Percentiles rank a stretch among this genome's conserved stretches.
phyloP scores from a whole-genome alignment of 2,888 invertebrate species.

The Ichneumoninae sp. region DNA sequence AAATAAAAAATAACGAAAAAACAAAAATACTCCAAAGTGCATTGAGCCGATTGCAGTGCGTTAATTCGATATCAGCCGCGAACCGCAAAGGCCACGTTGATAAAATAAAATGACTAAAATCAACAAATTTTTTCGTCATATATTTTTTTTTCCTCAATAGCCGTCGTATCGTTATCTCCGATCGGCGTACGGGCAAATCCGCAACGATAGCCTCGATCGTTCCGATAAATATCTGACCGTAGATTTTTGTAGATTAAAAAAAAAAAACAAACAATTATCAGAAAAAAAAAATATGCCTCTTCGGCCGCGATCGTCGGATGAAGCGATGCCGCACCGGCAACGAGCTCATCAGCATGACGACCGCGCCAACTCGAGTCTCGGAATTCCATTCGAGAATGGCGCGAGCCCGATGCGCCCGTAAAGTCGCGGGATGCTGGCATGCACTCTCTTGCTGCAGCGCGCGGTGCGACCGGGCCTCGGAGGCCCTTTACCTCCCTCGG shows the following conservation, averaged over 20 bases:
- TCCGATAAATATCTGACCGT: neutral
- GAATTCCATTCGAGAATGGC: constrained; percentile 52
- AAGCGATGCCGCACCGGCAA: constrained; percentile 4
- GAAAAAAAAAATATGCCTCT: neutral
- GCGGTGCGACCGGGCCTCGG: constrained; percentile 16
- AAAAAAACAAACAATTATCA: neutral
- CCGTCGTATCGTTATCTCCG: neutral
- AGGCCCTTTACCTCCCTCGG: constrained; percentile 35
- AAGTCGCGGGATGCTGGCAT: constrained; percentile 25
- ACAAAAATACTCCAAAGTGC: neutral
- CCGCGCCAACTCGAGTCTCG: constrained; percentile 34
- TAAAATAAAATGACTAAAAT: neutral
- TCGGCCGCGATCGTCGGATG: neutral
- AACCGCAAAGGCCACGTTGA: neutral
- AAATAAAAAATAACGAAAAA: neutral
- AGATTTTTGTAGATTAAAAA: neutral
- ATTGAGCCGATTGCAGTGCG: neutral
- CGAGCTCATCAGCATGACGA: neutral
- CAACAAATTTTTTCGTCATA: too few species aligned
- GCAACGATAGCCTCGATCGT: neutral
- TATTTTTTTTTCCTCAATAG: too few species aligned
- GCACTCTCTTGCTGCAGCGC: constrained; percentile 16
- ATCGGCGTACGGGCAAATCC: neutral
- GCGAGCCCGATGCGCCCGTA: constrained; percentile 26
- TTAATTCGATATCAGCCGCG: too few species aligned